Base-by-base conservation (phyloP, 2,113 vertebrate genomes). In the Myiopsitta monachus region DNA sequence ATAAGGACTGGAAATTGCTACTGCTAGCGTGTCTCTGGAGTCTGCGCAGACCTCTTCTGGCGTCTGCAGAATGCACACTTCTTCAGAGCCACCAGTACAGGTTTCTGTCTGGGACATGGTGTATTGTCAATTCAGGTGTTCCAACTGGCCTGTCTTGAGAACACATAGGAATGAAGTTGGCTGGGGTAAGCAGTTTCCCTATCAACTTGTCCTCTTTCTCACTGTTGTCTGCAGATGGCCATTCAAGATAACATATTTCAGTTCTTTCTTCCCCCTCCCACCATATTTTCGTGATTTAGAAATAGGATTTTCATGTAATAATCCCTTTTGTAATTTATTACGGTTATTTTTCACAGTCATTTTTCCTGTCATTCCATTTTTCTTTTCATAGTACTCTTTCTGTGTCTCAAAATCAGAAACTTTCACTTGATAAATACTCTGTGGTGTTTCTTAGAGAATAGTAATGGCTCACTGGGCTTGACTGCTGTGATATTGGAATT, bases 11-110 rank as follows among this genome's bases (percentile, higher is more conserved):
- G 10, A 68, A 17, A 38, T 31, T 49, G 11, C 31, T 76, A 8
- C 11, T 0, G 0, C 38, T 44, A 10, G 9, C 5, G 3, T 44
- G 18, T 54, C 36, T 83, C 41, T 33, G 63, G 57, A 46, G 19
- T 51, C 57, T 72, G 31, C 3, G 1, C 31, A 64, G 39, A 11
- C 1, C 1, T 73, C 39, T 62, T 15, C 1, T 1, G 15, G 55
- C 16, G 3, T 73, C 24, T 2, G 1, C 31, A 77, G 63, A 19
- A 11, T 28, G 19, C 33, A 28, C 2, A 0, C 47, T 68, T 89
- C 21, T 41, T 72, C 44, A 30, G 23, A 81, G 54, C 18, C 33
- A 24, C 19, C 28, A 5, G 12, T 9, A 10, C n/a, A 30, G 27
- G 8, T 72, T 46, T 66, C 44, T 82, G 28, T 51, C 67, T 49